These are phyloP conservation scores for Cryptoprocta ferox DNA, from an alignment of 2,797 vertebrate genomes.

Conservation along the genomic window DNA sequence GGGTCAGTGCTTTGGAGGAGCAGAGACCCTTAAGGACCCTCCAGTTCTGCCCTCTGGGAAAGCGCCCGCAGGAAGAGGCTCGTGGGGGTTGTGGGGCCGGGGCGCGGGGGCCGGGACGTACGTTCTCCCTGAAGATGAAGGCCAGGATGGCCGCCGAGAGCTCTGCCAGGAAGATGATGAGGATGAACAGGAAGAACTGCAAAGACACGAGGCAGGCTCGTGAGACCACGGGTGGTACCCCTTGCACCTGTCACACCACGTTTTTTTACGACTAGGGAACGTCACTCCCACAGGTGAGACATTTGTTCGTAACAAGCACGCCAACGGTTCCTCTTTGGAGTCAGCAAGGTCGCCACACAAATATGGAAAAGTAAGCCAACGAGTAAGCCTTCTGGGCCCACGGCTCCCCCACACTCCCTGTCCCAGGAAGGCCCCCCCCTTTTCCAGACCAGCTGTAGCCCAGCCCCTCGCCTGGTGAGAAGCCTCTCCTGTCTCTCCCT, in stretches of 20 bases:
- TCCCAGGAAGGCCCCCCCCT: background rate
- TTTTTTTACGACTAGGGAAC: background rate
- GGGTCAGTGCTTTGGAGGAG: background rate
- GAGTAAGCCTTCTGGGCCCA: background rate
- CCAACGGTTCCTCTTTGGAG: background rate
- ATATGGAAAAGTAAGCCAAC: background rate
- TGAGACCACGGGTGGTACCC: fast-evolving
- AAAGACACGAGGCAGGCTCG: background rate
- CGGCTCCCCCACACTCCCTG: background rate
- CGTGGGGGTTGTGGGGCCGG: fast-evolving
- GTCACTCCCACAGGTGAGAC: background rate
- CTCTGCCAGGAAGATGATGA: slow-evolving; percentile 96
- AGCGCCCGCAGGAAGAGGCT: background rate
- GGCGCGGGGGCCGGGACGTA: slow-evolving; percentile 83
- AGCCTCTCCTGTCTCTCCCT: background rate
- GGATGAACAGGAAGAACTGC: slow-evolving; percentile 96
- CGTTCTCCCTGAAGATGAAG: slow-evolving; percentile 96
- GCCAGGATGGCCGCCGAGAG: slow-evolving; percentile 95
- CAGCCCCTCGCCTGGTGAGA: background rate
- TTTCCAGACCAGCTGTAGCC: background rate
- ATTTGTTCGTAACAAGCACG: background rate
- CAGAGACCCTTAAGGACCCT: background rate
- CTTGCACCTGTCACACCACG: fast-evolving
- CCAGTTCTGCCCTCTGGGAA: background rate
- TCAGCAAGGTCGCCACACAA: background rate